These are phyloP conservation scores for Phasia obesa DNA, from an alignment of 2,888 invertebrate genomes.

Conservation along the genomic window DNA sequence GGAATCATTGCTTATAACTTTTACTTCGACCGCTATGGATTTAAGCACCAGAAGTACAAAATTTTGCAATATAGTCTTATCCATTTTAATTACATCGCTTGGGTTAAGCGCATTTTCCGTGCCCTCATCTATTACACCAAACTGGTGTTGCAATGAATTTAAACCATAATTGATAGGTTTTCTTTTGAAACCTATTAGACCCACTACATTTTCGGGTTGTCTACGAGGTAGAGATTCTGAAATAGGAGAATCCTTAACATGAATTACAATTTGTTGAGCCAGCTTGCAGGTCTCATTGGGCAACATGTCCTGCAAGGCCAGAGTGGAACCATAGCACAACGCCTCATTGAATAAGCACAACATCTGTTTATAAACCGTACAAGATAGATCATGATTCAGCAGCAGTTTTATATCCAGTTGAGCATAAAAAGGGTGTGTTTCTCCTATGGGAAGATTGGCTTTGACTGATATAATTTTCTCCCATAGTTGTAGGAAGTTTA, in stretches of 20 bases:
- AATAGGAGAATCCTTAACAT: constrained; percentile 92
- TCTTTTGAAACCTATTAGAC: constrained; percentile 80
- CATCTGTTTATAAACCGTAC: constrained; percentile 92
- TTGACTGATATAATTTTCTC: constrained; percentile 95
- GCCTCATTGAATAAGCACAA: constrained; percentile 94
- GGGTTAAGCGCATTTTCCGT: constrained; percentile 49
- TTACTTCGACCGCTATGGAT: constrained; percentile 94
- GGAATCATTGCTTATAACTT: constrained; percentile 93
- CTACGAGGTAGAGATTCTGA: constrained; percentile 81
- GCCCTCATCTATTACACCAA: constrained; percentile 17
- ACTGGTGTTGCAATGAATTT: constrained; percentile 68
- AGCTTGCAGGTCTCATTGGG: constrained; percentile 94
- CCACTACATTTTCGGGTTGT: constrained; percentile 80
- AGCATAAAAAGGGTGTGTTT: constrained; percentile 94
- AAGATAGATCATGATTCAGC: constrained; percentile 88
- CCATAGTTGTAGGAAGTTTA: constrained; percentile 93
- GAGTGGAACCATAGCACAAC: constrained; percentile 94
- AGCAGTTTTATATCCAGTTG: constrained; percentile 91
- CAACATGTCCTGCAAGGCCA: constrained; percentile 92
- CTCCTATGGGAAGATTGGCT: constrained; percentile 93
- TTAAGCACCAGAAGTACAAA: constrained; percentile 93
- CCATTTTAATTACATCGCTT: constrained; percentile 83
- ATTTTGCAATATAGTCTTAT: constrained; percentile 91
- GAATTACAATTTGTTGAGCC: constrained; percentile 92
- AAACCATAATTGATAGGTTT: constrained; percentile 75